Percentiles rank a stretch among this genome's conserved stretches.
These are phyloP conservation scores for Palloptera scutellata DNA, from an alignment of 2,888 invertebrate species.

Conservation along the genomic window DNA sequence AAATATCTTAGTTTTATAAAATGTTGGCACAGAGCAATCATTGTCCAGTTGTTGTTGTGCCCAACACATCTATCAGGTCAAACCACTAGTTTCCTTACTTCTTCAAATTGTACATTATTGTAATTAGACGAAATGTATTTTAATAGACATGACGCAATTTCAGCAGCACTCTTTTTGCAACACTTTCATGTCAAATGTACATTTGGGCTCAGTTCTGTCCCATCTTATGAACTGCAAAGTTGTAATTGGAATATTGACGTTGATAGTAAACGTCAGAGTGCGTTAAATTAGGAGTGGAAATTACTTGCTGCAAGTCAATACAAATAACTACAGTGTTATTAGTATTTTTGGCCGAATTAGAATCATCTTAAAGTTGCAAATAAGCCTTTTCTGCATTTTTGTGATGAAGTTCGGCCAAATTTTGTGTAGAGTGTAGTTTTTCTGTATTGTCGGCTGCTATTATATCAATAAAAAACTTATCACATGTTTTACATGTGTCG, in stretches of 20 bases:
- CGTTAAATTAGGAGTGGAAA: slow-evolving; percentile 15
- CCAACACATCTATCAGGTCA: slow-evolving; percentile 24
- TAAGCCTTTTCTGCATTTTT: too few species aligned
- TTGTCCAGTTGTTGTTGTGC: slow-evolving; percentile 27
- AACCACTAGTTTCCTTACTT: slow-evolving; percentile 20
- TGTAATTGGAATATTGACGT: slow-evolving; percentile 25
- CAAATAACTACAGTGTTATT: slow-evolving; percentile 15
- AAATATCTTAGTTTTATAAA: too few species aligned
- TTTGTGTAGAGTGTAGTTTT: not conserved
- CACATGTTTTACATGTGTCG: slow-evolving; percentile 20
- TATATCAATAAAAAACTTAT: slow-evolving; percentile 19
- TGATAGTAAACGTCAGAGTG: slow-evolving; percentile 18
- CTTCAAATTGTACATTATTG: slow-evolving; percentile 12
- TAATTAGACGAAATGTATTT: slow-evolving; percentile 12
- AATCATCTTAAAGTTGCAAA: slow-evolving; percentile 14
- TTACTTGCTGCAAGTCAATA: slow-evolving; percentile 26
- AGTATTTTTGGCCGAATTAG: slow-evolving; percentile 11
- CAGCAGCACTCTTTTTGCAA: slow-evolving; percentile 25
- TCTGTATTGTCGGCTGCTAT: not conserved
- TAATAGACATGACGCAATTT: slow-evolving; percentile 28
- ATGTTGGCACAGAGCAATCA: slow-evolving; percentile 14
- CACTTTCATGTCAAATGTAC: slow-evolving; percentile 32
- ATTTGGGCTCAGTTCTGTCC: slow-evolving; percentile 12
- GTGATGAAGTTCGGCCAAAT: too few species aligned
- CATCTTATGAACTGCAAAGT: slow-evolving; percentile 18